Evolutionary conservation across 2,113 vertebrate species (phyloP), one percentile per base, ranked within the genome.

Genomic region (Actenoides hombroni): DNA sequence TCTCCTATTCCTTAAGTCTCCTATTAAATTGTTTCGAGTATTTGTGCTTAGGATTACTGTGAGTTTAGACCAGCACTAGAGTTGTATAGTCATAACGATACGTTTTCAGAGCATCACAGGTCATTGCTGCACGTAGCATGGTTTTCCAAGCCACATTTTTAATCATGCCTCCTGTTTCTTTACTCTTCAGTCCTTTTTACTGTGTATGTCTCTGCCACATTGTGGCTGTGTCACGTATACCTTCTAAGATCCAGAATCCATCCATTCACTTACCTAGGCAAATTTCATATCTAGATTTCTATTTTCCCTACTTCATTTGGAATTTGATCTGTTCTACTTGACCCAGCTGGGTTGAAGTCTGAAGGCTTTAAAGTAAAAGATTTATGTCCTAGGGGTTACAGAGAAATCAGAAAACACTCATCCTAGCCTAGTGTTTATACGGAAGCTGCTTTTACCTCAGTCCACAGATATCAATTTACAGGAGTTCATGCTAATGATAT

Each of bases 141-240:
- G 39, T 40, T 40, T 40, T 40, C 39, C 39, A 40, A 40, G 10
- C 39, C 39, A 40, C 39, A 40, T 40, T 40, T 40, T 10, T 40
- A 40, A 40, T 40, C 39, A 40, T 40, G 39, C 39, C 39, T 40
- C 39, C 39, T 40, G 39, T 40, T 40, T 40, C 39, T 40, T 40
- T 40, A 40, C 39, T 40, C 39, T 40, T 40, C 17, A 46, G 24
- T 54, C 17, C 11, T 60, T 82, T 54, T 82, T 54, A 13, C 12
- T 53, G 3, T 1, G 0, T 46, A 19, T 71, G 9, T 67, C 19
- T 9, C 12, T 67, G 51, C 23, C 26, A 16, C 37, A 4, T 63
- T 90, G 54, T 81, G 31, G 1, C 59, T 64, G 16, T 65, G 17
- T 49, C 35, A 39, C 3, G 3, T 8, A 35, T 11, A 25, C 23